Percentiles rank a stretch among this genome's conserved stretches.
Evolutionary conservation across 2,888 invertebrate species (phyloP).

Genomic region (Lithophane socia): DNA sequence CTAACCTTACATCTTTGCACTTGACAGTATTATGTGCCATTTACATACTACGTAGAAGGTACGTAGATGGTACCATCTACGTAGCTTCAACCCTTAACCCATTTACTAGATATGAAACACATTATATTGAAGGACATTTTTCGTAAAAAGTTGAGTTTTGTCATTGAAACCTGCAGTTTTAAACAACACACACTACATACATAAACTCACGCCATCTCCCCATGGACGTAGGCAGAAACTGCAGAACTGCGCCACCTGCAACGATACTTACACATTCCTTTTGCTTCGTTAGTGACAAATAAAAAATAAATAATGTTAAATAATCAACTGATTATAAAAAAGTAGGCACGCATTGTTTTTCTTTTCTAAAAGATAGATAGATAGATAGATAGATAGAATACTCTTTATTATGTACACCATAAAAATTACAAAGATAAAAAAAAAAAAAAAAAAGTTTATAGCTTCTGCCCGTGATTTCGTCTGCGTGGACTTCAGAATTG

Average conservation of each 20-base stretch:
- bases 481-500: too few relatives aligned
- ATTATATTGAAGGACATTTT: background rate
- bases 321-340: background rate
- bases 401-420: too few relatives aligned
- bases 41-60: slow-evolving; percentile 19
- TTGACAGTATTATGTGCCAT: slow-evolving; percentile 57
- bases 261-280: too few relatives aligned
- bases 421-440: too few relatives aligned
- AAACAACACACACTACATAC: background rate
- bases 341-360: background rate
- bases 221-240: background rate
- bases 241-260: background rate
- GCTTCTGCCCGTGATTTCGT: too few relatives aligned
- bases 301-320: background rate
- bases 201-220: background rate
- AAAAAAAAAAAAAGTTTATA: too few relatives aligned
- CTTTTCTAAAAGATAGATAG: background rate
- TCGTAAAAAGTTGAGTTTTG: background rate
- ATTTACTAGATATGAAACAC: background rate
- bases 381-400: too few relatives aligned
- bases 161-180: background rate
- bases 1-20: slow-evolving; percentile 67
- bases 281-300: background rate
- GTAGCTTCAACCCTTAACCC: too few relatives aligned
- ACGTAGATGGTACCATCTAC: background rate